Evolutionary conservation across 2,113 vertebrate species (phyloP).

Genomic region (Zingel zingel): DNA sequence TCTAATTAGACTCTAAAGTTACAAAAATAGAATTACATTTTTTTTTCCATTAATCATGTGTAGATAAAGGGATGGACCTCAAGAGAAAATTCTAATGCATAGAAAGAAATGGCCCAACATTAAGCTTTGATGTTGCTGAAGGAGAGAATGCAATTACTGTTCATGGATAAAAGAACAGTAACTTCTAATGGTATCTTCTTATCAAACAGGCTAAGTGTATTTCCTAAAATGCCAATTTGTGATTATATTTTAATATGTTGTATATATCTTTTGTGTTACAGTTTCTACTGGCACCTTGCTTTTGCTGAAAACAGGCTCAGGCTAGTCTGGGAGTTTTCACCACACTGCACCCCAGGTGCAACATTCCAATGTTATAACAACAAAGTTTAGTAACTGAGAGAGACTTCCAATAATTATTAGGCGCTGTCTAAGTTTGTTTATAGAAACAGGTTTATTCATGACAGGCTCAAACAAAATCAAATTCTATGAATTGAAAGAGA

Average conservation of each 20-base stretch:
- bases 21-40: too few species aligned
- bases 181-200: too few species aligned
- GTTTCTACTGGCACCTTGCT: too few species aligned
- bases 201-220: too few species aligned
- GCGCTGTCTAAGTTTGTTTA: neutral
- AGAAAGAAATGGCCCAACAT: neutral
- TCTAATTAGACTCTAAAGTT: neutral
- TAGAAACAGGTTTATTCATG: neutral
- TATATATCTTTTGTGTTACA: too few species aligned
- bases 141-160: neutral
- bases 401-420: neutral
- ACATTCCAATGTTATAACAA: neutral
- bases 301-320: neutral
- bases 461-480: neutral
- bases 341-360: neutral
- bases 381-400: neutral
- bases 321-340: neutral
- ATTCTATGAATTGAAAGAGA: neutral
- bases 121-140: constrained; percentile 7
- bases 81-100: constrained; percentile 1
- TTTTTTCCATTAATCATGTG: too few species aligned
- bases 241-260: too few species aligned
- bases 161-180: neutral
- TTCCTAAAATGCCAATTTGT: too few species aligned
- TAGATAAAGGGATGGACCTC: neutral